Evolutionary conservation across 2,888 invertebrate species (phyloP).

Genomic region (Galerucella calmariensis): DNA sequence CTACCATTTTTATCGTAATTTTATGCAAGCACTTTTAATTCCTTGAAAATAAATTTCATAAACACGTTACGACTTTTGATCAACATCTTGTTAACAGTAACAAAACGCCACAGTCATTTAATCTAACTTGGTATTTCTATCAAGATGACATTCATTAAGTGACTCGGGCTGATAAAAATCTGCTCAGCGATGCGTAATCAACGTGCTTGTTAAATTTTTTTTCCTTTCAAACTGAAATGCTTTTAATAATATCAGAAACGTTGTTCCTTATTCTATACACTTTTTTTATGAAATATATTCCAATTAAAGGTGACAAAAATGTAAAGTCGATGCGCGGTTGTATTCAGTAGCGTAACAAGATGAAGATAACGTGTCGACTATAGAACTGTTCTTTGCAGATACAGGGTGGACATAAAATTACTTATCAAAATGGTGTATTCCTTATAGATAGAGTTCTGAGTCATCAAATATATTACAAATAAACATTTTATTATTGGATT

Average conservation of each 20-base stretch:
- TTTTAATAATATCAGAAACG: slow-evolving; percentile 26
- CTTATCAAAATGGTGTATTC: no score
- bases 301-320: slow-evolving; percentile 14
- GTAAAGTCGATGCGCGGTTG: not conserved
- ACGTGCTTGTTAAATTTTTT: slow-evolving; percentile 31
- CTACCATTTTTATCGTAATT: not conserved
- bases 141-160: slow-evolving; percentile 38
- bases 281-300: not conserved
- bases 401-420: no score
- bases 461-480: no score
- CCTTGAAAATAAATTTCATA: not conserved
- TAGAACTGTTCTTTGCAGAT: not conserved
- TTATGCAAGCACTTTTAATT: not conserved
- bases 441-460: no score
- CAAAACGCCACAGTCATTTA: slow-evolving; percentile 26
- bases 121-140: slow-evolving; percentile 26
- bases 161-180: slow-evolving; percentile 31
- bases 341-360: not conserved
- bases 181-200: slow-evolving; percentile 33
- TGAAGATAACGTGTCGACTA: not conserved
- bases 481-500: no score
- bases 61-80: slow-evolving; percentile 12
- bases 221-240: slow-evolving; percentile 9
- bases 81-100: slow-evolving; percentile 25
- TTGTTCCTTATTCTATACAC: not conserved